Evolutionary conservation across 2,888 invertebrate species (phyloP).

Genomic region (Mythimna albipuncta): DNA sequence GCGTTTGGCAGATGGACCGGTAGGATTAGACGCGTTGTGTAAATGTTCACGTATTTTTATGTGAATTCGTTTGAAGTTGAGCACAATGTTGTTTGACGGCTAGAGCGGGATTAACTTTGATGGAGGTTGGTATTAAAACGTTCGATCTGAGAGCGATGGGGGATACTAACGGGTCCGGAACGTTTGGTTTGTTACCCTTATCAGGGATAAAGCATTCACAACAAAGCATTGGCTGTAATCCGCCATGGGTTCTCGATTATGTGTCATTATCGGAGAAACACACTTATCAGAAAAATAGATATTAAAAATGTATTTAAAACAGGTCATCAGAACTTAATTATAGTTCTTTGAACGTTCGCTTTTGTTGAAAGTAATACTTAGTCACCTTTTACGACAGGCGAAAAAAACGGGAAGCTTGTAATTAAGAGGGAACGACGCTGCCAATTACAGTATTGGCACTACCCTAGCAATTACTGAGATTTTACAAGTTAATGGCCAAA

Average conservation of each 20-base stretch:
- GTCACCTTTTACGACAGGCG: background rate
- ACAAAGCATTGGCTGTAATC: background rate
- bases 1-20: constrained; percentile 52
- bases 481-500: background rate
- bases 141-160: constrained; percentile 8
- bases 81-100: constrained; percentile 40
- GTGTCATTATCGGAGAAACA: background rate
- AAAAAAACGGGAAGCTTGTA: background rate
- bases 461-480: constrained; percentile 7
- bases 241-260: too few species aligned
- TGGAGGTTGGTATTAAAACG: constrained; percentile 33
- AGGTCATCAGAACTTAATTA: background rate
- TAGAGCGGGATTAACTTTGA: constrained; percentile 51
- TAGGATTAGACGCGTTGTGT: constrained; percentile 36
- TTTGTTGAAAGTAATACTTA: background rate
- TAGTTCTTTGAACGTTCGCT: background rate
- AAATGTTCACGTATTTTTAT: constrained; percentile 43
- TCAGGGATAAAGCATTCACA: constrained; percentile 15
- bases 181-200: constrained; percentile 10
- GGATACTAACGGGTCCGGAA: background rate
- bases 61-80: constrained; percentile 29
- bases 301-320: background rate
- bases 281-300: background rate
- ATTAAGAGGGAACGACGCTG: background rate
- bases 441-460: background rate